These are phyloP conservation scores for Ctenoplectra terminalis DNA, from an alignment of 1,140 invertebrate genomes.

Conservation along the genomic window DNA sequence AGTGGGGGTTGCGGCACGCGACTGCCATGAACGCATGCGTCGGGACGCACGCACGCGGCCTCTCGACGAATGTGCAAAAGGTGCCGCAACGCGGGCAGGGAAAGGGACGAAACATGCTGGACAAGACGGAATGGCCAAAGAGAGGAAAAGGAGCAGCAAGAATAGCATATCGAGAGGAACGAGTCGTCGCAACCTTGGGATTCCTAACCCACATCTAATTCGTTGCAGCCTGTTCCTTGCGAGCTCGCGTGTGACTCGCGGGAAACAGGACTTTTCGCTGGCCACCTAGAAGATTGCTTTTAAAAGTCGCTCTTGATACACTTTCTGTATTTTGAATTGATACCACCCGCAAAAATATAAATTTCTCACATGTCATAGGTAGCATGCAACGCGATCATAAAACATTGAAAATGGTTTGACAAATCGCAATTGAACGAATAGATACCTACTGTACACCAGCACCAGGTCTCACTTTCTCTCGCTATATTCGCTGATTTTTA, in stretches of 20 bases:
- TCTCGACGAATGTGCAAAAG: conserved; percentile 15
- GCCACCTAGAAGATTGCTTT: too few species aligned
- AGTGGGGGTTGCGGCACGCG: conserved; percentile 61
- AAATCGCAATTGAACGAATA: too few species aligned
- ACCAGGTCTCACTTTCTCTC: too few species aligned
- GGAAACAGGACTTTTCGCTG: neutral
- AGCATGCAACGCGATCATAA: too few species aligned
- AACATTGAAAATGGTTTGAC: too few species aligned
- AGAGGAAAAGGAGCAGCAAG: conserved; percentile 53
- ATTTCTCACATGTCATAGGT: too few species aligned
- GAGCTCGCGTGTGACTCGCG: neutral
- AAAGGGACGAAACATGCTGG: conserved; percentile 24
- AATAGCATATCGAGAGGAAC: conserved; percentile 28
- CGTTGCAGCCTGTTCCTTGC: conserved; percentile 1
- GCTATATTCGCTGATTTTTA: too few species aligned
- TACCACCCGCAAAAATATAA: too few species aligned
- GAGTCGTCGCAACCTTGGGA: conserved; percentile 55
- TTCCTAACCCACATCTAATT: conserved; percentile 69
- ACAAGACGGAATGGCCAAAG: conserved; percentile 28
- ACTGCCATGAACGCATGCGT: conserved; percentile 56
- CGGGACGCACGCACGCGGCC: conserved; percentile 47
- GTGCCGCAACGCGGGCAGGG: neutral
- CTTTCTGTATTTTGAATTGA: too few species aligned
- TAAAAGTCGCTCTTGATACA: neutral
- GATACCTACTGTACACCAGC: too few species aligned